Evolutionary conservation across 2,797 vertebrate genomes (phyloP).

Genomic region (Myotis daubentonii): DNA sequence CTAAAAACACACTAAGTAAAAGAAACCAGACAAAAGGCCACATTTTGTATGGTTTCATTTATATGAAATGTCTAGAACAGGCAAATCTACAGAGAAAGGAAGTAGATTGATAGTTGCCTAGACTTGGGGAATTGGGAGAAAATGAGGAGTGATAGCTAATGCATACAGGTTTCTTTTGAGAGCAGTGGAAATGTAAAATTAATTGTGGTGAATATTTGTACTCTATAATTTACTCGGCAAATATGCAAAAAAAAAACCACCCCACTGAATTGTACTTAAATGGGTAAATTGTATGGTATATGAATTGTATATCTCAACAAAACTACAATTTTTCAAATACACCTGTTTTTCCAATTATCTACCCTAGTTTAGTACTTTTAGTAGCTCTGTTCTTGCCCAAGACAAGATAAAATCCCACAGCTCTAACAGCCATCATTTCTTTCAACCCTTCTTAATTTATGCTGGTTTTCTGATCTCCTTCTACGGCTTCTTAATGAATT

Average conservation of each 20-base stretch:
- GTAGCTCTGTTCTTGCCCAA: not conserved
- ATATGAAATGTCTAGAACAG: not conserved
- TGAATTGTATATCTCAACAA: not conserved
- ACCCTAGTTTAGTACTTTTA: not conserved
- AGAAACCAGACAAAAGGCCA: not conserved
- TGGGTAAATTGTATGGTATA: not conserved
- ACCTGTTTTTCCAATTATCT: not conserved
- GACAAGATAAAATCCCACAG: not conserved
- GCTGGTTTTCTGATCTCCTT: not conserved
- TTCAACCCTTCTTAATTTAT: not conserved
- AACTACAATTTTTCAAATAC: not conserved
- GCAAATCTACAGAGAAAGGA: not conserved
- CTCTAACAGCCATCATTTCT: not conserved
- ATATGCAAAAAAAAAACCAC: too few species aligned
- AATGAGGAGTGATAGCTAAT: not conserved
- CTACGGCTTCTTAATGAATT: not conserved
- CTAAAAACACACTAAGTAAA: not conserved
- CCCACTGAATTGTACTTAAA: not conserved
- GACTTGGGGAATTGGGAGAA: not conserved
- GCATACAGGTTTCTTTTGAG: not conserved
- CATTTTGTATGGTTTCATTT: not conserved
- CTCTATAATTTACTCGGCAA: not conserved
- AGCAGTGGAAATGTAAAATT: not conserved
- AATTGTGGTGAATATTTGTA: not conserved
- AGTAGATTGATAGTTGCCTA: not conserved